Percentiles rank a stretch among this genome's conserved stretches.
Conservation (phyloP, 2,113 vertebrate genomes). For the Pygoscelis adeliae region DNA sequence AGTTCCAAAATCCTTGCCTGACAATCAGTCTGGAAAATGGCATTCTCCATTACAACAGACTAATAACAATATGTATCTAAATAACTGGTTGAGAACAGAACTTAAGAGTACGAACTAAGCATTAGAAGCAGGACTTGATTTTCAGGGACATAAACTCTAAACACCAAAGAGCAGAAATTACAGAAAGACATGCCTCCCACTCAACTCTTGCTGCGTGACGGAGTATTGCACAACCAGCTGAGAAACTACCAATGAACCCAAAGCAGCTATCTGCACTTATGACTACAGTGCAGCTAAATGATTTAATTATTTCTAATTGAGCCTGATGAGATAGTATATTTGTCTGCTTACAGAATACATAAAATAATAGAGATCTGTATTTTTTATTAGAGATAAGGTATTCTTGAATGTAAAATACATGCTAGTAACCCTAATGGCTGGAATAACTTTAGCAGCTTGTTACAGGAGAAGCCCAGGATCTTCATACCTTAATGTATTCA, state of each 20-base stretch:
- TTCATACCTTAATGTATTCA: neutral
- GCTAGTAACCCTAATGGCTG: neutral
- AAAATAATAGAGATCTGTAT: neutral
- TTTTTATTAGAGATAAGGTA: neutral
- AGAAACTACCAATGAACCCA: neutral
- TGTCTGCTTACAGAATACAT: neutral
- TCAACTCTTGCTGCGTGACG: rapidly evolving
- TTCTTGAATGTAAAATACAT: neutral
- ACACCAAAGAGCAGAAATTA: neutral
- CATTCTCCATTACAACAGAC: neutral
- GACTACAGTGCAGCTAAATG: neutral
- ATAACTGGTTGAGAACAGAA: neutral
- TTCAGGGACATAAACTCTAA: neutral
- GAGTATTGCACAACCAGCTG: neutral
- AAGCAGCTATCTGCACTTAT: neutral
- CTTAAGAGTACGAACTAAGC: neutral
- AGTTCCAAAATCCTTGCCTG: neutral
- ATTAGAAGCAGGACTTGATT: neutral
- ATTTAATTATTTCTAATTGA: neutral
- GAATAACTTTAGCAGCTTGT: neutral
- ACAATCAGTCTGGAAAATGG: neutral
- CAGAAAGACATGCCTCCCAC: rapidly evolving
- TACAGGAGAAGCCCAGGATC: neutral
- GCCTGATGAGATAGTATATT: neutral
- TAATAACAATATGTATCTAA: neutral